Conservation (phyloP, 2,797 vertebrate genomes). For the Smutsia gigantea region DNA sequence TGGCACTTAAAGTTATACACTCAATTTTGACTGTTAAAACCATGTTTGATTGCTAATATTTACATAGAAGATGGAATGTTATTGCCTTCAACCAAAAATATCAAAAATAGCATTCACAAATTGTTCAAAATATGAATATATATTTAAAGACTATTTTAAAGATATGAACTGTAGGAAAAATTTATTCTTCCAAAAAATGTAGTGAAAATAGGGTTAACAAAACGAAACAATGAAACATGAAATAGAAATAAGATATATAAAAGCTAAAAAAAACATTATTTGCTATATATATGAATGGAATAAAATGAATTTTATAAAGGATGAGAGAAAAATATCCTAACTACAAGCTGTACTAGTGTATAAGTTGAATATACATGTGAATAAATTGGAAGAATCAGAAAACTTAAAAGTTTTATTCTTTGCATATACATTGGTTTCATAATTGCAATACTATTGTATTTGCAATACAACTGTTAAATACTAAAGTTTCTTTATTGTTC, state of each 20-base stretch:
- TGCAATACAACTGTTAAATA: background rate
- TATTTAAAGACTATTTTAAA: background rate
- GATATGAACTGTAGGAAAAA: background rate
- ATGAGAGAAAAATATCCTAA: background rate
- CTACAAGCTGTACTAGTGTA: background rate
- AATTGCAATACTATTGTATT: background rate
- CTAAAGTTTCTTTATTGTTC: background rate
- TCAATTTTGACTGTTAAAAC: background rate
- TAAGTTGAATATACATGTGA: background rate
- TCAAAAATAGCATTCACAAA: background rate
- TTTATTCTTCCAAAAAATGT: background rate
- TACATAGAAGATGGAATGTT: background rate
- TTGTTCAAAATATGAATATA: background rate
- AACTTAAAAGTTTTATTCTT: background rate
- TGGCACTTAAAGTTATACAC: background rate
- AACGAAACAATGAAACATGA: background rate
- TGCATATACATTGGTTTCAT: background rate
- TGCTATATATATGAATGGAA: background rate
- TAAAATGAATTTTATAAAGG: background rate
- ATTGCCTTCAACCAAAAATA: background rate
- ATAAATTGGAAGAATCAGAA: background rate
- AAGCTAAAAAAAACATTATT: background rate
- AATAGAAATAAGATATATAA: background rate
- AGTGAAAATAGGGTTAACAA: background rate
- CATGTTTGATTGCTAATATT: background rate